Percentiles rank a stretch among this genome's conserved stretches.
These are phyloP conservation scores for Brachyopa scutellaris DNA, from an alignment of 2,888 invertebrate genomes.

Conservation along the genomic window DNA sequence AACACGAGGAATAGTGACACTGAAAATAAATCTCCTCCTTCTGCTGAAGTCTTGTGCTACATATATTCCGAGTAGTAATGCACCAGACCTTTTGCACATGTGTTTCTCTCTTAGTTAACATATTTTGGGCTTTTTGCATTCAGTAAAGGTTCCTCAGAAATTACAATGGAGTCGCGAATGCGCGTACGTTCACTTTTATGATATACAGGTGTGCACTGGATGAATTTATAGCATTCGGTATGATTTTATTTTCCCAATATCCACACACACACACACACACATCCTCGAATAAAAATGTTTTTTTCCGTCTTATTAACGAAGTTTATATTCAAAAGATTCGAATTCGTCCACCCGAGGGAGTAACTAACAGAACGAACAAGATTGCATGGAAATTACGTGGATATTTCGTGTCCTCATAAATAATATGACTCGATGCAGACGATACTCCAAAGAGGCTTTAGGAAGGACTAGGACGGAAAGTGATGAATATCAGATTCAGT, in stretches of 20 bases:
- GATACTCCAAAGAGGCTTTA: not conserved
- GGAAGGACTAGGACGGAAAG: not conserved
- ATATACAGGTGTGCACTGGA: constrained; percentile 24
- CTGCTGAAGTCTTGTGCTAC: constrained; percentile 1
- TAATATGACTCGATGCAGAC: too few species aligned
- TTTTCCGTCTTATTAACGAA: not conserved
- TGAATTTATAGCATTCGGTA: constrained; percentile 9
- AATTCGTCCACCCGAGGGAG: constrained; percentile 27
- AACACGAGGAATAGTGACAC: constrained; percentile 23
- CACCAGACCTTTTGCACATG: not conserved
- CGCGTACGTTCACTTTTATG: not conserved
- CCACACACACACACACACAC: not conserved
- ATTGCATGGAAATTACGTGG: constrained; percentile 4
- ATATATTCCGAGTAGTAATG: not conserved
- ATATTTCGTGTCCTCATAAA: too few species aligned
- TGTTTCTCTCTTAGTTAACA: not conserved
- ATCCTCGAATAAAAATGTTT: not conserved
- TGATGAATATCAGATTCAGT: constrained; percentile 24
- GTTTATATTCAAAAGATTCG: constrained; percentile 14
- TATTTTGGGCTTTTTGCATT: constrained; percentile 8
- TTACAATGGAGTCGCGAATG: not conserved
- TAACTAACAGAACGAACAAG: not conserved
- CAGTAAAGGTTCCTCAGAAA: not conserved
- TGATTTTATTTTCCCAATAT: constrained; percentile 1
- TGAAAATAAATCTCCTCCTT: constrained; percentile 20